A percentile compares a stretch with the other conserved stretches of the same genome.
Evolutionary conservation across 2,888 invertebrate species (phyloP).

Genomic region (Notocelia uddmanniana): DNA sequence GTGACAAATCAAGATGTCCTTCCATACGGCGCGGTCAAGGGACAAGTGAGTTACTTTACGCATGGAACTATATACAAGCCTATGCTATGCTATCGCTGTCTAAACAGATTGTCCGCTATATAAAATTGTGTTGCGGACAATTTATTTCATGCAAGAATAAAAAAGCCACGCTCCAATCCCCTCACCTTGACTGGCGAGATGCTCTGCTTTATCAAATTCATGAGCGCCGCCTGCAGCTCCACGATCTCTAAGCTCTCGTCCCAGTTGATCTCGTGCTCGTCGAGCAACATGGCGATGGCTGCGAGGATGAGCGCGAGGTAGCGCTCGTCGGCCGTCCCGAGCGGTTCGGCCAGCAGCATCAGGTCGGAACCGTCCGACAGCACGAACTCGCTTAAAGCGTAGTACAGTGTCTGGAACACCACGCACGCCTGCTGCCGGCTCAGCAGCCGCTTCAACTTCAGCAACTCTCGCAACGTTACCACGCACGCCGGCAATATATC

Average conservation of each 20-base stretch:
- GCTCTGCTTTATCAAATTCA: constrained; percentile 57
- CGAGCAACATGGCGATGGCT: constrained; percentile 58
- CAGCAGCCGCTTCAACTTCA: constrained; percentile 55
- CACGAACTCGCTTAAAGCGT: constrained; percentile 56
- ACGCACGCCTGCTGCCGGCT: constrained; percentile 57
- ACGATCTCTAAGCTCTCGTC: constrained; percentile 60
- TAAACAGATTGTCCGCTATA: background rate
- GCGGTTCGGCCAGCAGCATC: constrained; percentile 51
- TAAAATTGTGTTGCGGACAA: background rate
- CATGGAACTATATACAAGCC: no score
- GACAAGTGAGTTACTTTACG: no score
- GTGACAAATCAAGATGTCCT: no score
- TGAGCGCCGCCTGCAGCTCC: constrained; percentile 56
- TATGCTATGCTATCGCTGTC: no score
- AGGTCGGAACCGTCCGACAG: constrained; percentile 54
- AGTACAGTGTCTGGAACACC: constrained; percentile 58
- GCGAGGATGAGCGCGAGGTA: constrained; percentile 55
- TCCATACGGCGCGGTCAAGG: no score
- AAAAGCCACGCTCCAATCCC: background rate
- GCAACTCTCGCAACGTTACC: constrained; percentile 53
- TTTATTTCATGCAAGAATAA: background rate
- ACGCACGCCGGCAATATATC: constrained; percentile 51
- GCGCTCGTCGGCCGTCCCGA: constrained; percentile 52
- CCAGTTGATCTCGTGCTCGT: constrained; percentile 60
- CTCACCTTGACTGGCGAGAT: constrained; percentile 56